phyloP scores from a whole-genome alignment of 2,888 invertebrate genomes.

The Fabriciana adippe region DNA sequence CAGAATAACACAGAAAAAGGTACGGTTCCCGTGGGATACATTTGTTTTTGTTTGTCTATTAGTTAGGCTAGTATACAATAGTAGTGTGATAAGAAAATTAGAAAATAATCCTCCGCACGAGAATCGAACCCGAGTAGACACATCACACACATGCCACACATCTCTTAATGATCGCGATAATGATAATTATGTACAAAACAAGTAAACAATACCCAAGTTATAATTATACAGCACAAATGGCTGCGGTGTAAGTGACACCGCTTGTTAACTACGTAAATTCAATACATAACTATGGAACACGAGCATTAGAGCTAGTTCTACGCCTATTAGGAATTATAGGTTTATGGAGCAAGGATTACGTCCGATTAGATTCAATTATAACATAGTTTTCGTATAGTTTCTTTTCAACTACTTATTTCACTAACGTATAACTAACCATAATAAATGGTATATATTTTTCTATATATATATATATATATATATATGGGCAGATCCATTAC shows the following conservation, averaged over 20 bases:
- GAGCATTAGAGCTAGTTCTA: conserved; percentile 12
- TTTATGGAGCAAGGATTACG: conserved; percentile 19
- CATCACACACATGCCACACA: not conserved
- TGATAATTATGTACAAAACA: conserved; percentile 1
- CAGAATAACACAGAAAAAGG: too few relatives aligned
- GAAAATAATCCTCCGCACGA: too few relatives aligned
- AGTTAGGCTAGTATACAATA: too few relatives aligned
- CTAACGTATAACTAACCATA: too few relatives aligned
- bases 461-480: too few relatives aligned
- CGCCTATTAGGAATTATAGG: conserved; percentile 13
- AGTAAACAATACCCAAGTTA: conserved; percentile 24
- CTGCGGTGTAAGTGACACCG: conserved; percentile 28
- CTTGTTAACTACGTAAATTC: conserved; percentile 11
- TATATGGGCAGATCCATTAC: too few relatives aligned
- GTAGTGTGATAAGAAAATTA: too few relatives aligned
- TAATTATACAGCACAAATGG: conserved; percentile 24
- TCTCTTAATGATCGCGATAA: conserved; percentile 1
- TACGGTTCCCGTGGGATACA: too few relatives aligned
- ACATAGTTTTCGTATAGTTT: not conserved
- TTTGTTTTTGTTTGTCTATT: too few relatives aligned
- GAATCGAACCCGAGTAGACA: too few relatives aligned
- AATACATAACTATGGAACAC: conserved; percentile 12
- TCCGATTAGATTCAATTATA: not conserved
- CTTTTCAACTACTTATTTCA: too few relatives aligned
- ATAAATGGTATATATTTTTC: too few relatives aligned